These are phyloP conservation scores for Anarrhichthys ocellatus DNA, from an alignment of 2,113 vertebrate species.

Conservation along the genomic window DNA sequence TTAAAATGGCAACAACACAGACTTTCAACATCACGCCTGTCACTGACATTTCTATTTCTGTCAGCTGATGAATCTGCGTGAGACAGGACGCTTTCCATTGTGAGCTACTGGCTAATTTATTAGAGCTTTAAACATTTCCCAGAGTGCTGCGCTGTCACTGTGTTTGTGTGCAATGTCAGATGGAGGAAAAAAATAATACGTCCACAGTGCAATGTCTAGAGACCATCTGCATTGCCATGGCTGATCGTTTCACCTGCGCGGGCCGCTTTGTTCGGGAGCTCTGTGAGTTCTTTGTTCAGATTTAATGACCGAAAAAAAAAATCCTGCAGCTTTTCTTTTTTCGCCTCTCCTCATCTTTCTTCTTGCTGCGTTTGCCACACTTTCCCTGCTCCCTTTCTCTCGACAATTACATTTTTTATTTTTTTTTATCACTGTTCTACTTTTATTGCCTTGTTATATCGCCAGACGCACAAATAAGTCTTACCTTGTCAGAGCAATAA, in stretches of 20 bases:
- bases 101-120: conserved; percentile 53
- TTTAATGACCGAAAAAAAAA: conserved; percentile 60
- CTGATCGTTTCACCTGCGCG: conserved; percentile 38
- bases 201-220: conserved; percentile 32
- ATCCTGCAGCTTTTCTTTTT: conserved; percentile 38
- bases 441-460: conserved; percentile 30
- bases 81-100: conserved; percentile 29
- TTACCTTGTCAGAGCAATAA: conserved; percentile 29
- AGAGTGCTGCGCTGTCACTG: conserved; percentile 41
- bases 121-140: conserved; percentile 51
- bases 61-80: conserved; percentile 59
- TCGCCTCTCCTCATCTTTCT: conserved; percentile 24
- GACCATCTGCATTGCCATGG: conserved; percentile 51
- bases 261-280: conserved; percentile 24
- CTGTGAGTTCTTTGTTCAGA: conserved; percentile 9
- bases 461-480: conserved; percentile 26
- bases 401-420: not conserved
- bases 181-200: not conserved
- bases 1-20: conserved; percentile 55
- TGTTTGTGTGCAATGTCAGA: conserved; percentile 39
- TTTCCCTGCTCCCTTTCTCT: conserved; percentile 17
- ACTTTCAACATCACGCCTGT: conserved; percentile 53
- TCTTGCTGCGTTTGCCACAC: conserved; percentile 30
- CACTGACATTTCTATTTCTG: conserved; percentile 62
- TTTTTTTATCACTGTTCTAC: conserved; percentile 18